Percentiles rank a stretch among this genome's conserved stretches.
Conservation (phyloP, 2,113 vertebrate species). For the Rostratula benghalensis region DNA sequence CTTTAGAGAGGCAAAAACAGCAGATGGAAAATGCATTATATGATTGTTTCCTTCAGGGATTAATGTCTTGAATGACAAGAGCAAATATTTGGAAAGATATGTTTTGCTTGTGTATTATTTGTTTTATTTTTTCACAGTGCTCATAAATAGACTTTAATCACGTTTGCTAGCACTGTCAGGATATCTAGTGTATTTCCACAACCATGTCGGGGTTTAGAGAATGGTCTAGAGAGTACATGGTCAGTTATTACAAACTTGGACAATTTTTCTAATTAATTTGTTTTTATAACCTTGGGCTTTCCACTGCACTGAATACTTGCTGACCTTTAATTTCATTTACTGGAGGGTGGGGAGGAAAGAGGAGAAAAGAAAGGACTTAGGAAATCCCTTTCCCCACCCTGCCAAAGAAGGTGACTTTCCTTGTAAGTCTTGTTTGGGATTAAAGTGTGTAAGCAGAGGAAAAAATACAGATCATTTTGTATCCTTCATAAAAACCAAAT, state of each 20-base stretch:
- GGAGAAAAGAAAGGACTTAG: slow-evolving; percentile 33
- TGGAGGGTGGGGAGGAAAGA: slow-evolving; percentile 41
- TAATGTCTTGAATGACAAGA: not conserved
- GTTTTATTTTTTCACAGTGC: not conserved
- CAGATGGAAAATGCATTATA: not conserved
- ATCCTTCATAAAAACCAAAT: not conserved
- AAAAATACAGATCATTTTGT: not conserved
- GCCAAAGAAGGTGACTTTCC: not conserved
- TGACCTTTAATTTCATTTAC: slow-evolving; percentile 41
- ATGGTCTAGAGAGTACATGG: not conserved
- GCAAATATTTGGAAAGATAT: not conserved
- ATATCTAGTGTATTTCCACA: not conserved
- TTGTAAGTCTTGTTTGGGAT: not conserved
- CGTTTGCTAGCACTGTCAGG: not conserved
- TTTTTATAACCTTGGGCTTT: slow-evolving; percentile 32
- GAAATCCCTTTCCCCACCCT: slow-evolving; percentile 47
- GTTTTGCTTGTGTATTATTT: not conserved
- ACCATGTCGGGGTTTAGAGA: not conserved
- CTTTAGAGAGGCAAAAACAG: not conserved
- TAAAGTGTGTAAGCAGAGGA: not conserved
- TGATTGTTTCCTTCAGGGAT: not conserved
- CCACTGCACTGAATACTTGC: not conserved
- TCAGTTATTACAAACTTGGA: not conserved
- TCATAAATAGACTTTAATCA: not conserved
- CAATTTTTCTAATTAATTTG: not conserved